phyloP scores from a whole-genome alignment of 2,888 invertebrate genomes.

The Ethmia dodecea region DNA sequence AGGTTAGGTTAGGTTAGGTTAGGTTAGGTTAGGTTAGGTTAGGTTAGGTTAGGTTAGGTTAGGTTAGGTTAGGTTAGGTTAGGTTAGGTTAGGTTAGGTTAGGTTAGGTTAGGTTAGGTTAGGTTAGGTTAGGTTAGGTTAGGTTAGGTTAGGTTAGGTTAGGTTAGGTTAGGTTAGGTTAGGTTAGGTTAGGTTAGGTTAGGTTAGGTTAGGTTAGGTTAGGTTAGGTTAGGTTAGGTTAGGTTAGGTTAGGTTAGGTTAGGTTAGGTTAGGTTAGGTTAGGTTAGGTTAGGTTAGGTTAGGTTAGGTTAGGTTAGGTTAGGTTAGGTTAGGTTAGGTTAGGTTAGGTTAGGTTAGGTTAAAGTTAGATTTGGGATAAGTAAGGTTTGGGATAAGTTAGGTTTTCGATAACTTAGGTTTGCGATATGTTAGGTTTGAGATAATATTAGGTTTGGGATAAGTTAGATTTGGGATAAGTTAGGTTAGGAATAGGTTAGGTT shows the following conservation, averaged over 20 bases:
- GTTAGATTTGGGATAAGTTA: conserved; percentile 13
- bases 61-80: conserved; percentile 14
- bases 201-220: conserved; percentile 16
- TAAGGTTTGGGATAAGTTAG: conserved; percentile 18
- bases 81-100: conserved; percentile 17
- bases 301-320: conserved; percentile 14
- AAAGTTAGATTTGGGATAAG: conserved; percentile 14
- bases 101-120: conserved; percentile 16
- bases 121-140: conserved; percentile 15
- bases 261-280: conserved; percentile 17
- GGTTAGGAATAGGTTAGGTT: conserved; percentile 16
- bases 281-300: conserved; percentile 14
- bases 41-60: conserved; percentile 14
- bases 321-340: conserved; percentile 18
- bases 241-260: conserved; percentile 12
- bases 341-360: conserved; percentile 16
- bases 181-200: conserved; percentile 16
- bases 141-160: conserved; percentile 15
- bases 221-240: conserved; percentile 16
- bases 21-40: conserved; percentile 14
- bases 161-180: conserved; percentile 9
- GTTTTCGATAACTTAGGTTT: conserved; percentile 17
- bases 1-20: conserved; percentile 13
- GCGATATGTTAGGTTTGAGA: conserved; percentile 10
- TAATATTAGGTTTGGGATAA: conserved; percentile 16